A percentile compares a stretch with the other conserved stretches of the same genome.
Evolutionary conservation across 1,140 invertebrate genomes (phyloP).

Genomic region (Nephotettix cincticeps): DNA sequence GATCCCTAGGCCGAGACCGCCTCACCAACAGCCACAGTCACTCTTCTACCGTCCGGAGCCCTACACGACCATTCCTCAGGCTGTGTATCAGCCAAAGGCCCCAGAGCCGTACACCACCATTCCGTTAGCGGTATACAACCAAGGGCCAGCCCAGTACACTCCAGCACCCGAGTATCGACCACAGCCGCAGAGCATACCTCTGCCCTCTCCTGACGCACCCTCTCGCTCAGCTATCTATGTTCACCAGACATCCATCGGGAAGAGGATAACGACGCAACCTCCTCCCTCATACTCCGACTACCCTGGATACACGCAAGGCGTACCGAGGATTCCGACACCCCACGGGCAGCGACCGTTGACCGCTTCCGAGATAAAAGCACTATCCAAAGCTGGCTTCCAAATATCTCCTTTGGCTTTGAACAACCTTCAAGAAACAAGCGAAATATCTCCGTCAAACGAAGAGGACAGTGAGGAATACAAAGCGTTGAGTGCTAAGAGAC

Average conservation of each 20-base stretch:
- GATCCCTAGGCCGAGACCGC: conserved; percentile 8
- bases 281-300: not conserved
- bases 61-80: too few relatives aligned
- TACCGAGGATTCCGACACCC: conserved; percentile 16
- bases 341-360: conserved; percentile 40
- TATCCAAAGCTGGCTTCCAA: conserved; percentile 49
- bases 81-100: not conserved
- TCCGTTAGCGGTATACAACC: not conserved
- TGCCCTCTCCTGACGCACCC: conserved; percentile 22
- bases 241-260: not conserved
- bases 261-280: not conserved
- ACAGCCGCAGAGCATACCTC: not conserved
- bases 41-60: conserved; percentile 3
- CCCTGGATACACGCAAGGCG: not conserved
- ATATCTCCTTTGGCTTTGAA: conserved; percentile 45
- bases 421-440: conserved; percentile 16
- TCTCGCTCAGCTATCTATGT: conserved; percentile 29
- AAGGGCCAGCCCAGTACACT: too few relatives aligned
- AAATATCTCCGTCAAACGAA: conserved; percentile 38
- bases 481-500: conserved; percentile 43
- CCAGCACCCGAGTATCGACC: not conserved
- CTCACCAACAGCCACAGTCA: not conserved
- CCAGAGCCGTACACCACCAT: conserved; percentile 9
- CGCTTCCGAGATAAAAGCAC: conserved; percentile 45
- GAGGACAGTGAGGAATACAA: conserved; percentile 34